These are phyloP conservation scores for Halcyon chelicuti DNA, from an alignment of 2,797 vertebrate species.

Conservation along the genomic window DNA sequence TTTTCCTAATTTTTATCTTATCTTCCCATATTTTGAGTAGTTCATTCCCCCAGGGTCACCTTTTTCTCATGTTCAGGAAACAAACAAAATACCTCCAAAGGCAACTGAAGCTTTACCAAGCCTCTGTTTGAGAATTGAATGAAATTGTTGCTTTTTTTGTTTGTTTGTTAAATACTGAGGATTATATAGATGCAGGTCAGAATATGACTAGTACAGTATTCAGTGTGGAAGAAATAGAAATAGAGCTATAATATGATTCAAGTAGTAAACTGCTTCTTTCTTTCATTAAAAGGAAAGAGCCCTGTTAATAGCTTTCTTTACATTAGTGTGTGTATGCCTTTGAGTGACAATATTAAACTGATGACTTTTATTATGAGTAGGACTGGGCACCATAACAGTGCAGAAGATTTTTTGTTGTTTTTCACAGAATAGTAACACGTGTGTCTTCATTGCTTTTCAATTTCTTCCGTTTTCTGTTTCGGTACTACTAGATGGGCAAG, in stretches of 20 bases:
- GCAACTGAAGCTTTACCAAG: not conserved
- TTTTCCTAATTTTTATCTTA: not conserved
- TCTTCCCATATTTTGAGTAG: not conserved
- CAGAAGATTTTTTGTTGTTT: not conserved
- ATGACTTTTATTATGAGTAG: slow-evolving; percentile 56
- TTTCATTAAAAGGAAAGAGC: not conserved
- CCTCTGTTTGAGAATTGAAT: not conserved
- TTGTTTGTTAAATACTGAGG: not conserved
- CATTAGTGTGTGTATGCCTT: not conserved
- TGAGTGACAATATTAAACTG: slow-evolving; percentile 63
- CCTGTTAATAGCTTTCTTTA: not conserved
- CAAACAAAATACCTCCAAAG: not conserved
- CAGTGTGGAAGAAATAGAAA: not conserved
- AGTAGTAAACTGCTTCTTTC: not conserved
- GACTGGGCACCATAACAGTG: slow-evolving; percentile 25
- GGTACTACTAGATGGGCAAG: not conserved
- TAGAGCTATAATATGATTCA: not conserved
- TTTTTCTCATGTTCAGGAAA: not conserved
- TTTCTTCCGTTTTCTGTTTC: slow-evolving; percentile 36
- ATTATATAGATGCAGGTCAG: not conserved
- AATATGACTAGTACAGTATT: not conserved
- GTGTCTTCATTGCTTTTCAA: slow-evolving; percentile 24
- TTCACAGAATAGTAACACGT: slow-evolving; percentile 22
- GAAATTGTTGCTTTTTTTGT: not conserved
- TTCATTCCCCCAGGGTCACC: not conserved